phyloP scores from a whole-genome alignment of 2,888 invertebrate species.

The Isotomurus palustris region DNA sequence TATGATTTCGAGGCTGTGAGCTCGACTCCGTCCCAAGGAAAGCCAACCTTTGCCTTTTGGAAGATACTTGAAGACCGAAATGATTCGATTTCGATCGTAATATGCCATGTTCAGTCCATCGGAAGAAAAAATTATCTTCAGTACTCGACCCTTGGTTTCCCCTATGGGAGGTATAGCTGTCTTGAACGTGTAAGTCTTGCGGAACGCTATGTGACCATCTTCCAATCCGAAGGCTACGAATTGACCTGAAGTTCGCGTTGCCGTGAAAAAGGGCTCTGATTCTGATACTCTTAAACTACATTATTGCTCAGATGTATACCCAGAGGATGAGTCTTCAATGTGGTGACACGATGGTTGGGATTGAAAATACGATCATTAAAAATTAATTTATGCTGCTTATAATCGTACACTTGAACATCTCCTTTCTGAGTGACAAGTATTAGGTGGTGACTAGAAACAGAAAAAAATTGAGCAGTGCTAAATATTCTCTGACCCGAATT shows the following conservation, averaged over 20 bases:
- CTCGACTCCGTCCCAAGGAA: slow-evolving; percentile 59
- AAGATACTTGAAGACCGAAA: slow-evolving; percentile 19
- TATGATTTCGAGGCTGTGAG: slow-evolving; percentile 59
- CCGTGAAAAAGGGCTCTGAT: no score
- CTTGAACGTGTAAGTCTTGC: slow-evolving; percentile 27
- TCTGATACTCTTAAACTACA: no score
- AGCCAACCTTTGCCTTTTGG: slow-evolving; percentile 51
- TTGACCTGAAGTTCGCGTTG: slow-evolving; percentile 16
- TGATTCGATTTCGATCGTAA: slow-evolving; percentile 5
- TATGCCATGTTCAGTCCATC: slow-evolving; percentile 39
- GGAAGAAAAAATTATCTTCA: slow-evolving; percentile 30
- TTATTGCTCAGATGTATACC: no score
- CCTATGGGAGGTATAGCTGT: slow-evolving; percentile 17
- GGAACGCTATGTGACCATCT: slow-evolving; percentile 22
- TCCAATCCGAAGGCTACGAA: slow-evolving; percentile 20
- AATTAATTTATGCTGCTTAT: slow-evolving; percentile 22
- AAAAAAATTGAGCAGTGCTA: no score
- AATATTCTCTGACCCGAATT: no score
- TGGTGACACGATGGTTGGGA: slow-evolving; percentile 25
- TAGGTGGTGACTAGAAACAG: slow-evolving; percentile 31
- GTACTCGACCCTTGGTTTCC: slow-evolving; percentile 16
- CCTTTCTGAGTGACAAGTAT: slow-evolving; percentile 33
- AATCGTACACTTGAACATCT: slow-evolving; percentile 40
- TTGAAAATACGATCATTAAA: slow-evolving; percentile 34
- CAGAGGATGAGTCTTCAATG: slow-evolving; percentile 41